These are phyloP conservation scores for Dromaius novaehollandiae DNA, from an alignment of 2,113 vertebrate species.

Conservation along the genomic window DNA sequence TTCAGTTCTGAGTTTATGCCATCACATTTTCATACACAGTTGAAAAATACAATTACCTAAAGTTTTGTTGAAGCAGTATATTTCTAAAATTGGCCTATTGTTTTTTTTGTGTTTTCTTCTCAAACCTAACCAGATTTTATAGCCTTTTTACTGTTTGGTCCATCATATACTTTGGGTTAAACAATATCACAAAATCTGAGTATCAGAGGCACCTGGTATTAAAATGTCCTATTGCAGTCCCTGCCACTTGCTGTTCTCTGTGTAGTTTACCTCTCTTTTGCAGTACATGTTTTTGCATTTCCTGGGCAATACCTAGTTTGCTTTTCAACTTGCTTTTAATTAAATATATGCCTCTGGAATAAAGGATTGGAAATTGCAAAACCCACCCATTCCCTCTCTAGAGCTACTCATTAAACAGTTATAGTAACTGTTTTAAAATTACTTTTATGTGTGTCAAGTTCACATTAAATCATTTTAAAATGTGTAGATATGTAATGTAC, in stretches of 20 bases:
- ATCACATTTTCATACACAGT: not conserved
- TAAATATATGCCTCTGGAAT: not conserved
- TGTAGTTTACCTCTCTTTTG: not conserved
- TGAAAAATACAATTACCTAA: not conserved
- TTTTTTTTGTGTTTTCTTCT: not conserved
- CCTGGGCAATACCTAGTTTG: not conserved
- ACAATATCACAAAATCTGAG: not conserved
- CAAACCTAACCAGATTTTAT: not conserved
- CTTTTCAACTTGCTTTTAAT: not conserved
- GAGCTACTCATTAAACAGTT: not conserved
- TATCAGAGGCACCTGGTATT: not conserved
- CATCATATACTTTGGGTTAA: not conserved
- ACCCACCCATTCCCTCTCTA: not conserved
- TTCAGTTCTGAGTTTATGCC: not conserved
- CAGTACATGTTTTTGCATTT: not conserved
- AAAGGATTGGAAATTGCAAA: not conserved
- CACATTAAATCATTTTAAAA: not conserved
- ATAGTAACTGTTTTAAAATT: not conserved
- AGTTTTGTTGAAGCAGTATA: not conserved
- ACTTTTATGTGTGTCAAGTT: not conserved
- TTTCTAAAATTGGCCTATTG: not conserved
- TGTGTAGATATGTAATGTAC: not conserved
- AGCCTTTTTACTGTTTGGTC: not conserved
- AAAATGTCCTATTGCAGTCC: not conserved
- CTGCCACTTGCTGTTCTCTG: not conserved